Conservation (phyloP, 2,888 invertebrate genomes). For the Leucozona laternaria region DNA sequence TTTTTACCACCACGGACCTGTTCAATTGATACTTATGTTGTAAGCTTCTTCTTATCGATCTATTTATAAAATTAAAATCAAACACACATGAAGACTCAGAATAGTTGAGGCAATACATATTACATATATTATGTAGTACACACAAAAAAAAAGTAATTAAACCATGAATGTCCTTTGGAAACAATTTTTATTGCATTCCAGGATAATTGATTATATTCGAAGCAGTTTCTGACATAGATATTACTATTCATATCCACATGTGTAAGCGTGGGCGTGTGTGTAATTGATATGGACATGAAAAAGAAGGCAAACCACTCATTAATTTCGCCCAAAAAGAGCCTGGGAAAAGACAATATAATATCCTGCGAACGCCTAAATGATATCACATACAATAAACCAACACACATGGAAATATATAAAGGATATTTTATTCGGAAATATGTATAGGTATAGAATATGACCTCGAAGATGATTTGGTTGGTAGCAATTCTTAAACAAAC, state of each 20-base stretch:
- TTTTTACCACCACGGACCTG: slow-evolving; percentile 5
- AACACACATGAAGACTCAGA: slow-evolving; percentile 18
- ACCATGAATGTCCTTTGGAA: slow-evolving; percentile 69
- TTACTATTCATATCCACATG: slow-evolving; percentile 62
- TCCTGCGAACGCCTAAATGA: slow-evolving; percentile 63
- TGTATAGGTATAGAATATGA: slow-evolving; percentile 22
- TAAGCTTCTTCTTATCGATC: slow-evolving; percentile 41
- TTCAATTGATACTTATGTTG: not conserved
- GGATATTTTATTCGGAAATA: slow-evolving; percentile 53
- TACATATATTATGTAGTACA: not conserved
- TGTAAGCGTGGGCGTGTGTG: slow-evolving; percentile 28
- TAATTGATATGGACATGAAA: slow-evolving; percentile 62
- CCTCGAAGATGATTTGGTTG: slow-evolving; percentile 61
- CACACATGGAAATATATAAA: slow-evolving; percentile 35
- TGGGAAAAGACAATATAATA: slow-evolving; percentile 69
- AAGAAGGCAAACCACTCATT: slow-evolving; percentile 64
- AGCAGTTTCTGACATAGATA: slow-evolving; percentile 48
- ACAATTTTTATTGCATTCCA: slow-evolving; percentile 75
- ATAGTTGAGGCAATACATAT: slow-evolving; percentile 7
- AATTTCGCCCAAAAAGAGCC: slow-evolving; percentile 52
- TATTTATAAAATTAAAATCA: slow-evolving; percentile 72
- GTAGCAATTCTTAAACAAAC: slow-evolving; percentile 17
- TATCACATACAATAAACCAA: slow-evolving; percentile 50
- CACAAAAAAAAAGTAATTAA: slow-evolving; percentile 59
- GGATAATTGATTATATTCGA: slow-evolving; percentile 73